phyloP scores from a whole-genome alignment of 1,140 invertebrate genomes.

The Microplitis demolitor region DNA sequence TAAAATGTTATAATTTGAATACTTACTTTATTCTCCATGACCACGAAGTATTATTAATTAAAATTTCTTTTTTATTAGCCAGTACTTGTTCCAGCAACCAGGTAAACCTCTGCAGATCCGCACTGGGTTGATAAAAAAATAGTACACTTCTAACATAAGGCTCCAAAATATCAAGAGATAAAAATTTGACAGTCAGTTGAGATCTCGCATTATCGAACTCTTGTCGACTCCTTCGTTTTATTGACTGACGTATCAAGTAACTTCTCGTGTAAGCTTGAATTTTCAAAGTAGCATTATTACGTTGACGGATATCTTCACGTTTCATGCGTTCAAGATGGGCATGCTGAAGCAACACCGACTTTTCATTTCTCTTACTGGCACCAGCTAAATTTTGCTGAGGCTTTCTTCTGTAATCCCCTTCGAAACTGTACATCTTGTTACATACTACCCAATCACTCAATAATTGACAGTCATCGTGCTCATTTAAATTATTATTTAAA shows the following conservation, averaged over 20 bases:
- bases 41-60: conserved; percentile 63
- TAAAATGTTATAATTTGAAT: conserved; percentile 47
- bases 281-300: conserved; percentile 71
- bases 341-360: conserved; percentile 77
- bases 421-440: conserved; percentile 77
- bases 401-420: conserved; percentile 86
- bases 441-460: background rate
- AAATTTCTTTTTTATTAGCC: conserved; percentile 65
- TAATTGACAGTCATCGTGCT: background rate
- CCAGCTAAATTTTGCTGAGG: conserved; percentile 91
- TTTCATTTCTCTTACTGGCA: conserved; percentile 76
- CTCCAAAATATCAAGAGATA: conserved; percentile 62
- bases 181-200: conserved; percentile 53
- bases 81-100: conserved; percentile 66
- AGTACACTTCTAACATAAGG: conserved; percentile 68
- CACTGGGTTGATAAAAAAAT: conserved; percentile 76
- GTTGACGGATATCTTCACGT: conserved; percentile 76
- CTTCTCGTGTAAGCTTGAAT: conserved; percentile 83
- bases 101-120: conserved; percentile 74
- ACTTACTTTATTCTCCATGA: conserved; percentile 68
- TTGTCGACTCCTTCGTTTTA: conserved; percentile 68
- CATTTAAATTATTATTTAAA: background rate
- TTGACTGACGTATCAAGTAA: conserved; percentile 70
- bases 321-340: conserved; percentile 84
- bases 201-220: conserved; percentile 71